phyloP scores from a whole-genome alignment of 2,113 vertebrate species.

The Gasterosteus aculeatus region DNA sequence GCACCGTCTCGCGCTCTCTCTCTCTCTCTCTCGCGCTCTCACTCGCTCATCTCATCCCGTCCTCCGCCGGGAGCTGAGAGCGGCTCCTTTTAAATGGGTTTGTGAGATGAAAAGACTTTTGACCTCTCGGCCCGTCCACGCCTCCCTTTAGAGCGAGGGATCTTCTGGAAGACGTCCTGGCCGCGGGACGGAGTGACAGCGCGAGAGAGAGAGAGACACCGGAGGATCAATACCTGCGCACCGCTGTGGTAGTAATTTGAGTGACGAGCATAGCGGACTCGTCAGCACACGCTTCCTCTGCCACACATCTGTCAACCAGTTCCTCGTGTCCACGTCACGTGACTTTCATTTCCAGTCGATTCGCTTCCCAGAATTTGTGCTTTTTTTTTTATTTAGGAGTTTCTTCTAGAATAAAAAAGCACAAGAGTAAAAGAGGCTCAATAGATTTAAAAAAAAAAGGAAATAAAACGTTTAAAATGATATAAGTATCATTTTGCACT shows the following conservation, averaged over 20 bases:
- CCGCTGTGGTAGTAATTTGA: constrained; percentile 10
- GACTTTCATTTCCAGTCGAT: too few species aligned
- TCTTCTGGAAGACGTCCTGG: constrained; percentile 38
- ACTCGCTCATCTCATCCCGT: constrained; percentile 44
- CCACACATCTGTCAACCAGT: not conserved
- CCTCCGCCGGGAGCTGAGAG: constrained; percentile 28
- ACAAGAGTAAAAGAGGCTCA: too few species aligned
- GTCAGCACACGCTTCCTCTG: not conserved
- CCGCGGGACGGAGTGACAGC: not conserved
- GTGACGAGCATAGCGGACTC: constrained; percentile 1
- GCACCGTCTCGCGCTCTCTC: constrained; percentile 1
- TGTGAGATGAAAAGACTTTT: constrained; percentile 45
- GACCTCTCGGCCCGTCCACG: constrained; percentile 39
- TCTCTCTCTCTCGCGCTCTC: not conserved
- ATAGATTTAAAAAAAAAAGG: too few species aligned
- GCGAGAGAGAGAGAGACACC: constrained; percentile 29
- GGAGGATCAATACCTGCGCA: constrained; percentile 42
- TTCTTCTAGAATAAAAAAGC: not conserved
- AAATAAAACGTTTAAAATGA: not conserved
- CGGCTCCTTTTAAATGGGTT: constrained; percentile 47
- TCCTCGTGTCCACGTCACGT: too few species aligned
- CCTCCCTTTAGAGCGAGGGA: constrained; percentile 25
- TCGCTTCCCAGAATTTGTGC: too few species aligned
- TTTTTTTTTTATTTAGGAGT: not conserved
- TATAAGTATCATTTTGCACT: not conserved